Conservation (phyloP, 1,140 invertebrate genomes). For the Tetragnatha versicolor region DNA sequence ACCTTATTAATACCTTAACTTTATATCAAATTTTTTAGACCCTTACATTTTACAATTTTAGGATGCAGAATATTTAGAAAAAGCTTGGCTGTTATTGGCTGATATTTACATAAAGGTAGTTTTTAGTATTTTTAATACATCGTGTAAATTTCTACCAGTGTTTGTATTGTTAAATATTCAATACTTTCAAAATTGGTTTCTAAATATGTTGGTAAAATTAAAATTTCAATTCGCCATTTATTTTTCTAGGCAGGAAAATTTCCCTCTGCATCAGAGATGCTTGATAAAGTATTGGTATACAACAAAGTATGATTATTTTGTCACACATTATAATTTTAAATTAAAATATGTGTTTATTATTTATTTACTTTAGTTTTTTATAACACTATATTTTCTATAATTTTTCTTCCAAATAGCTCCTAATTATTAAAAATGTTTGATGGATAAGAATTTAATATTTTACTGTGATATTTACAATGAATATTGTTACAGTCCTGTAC, state of each 20-base stretch:
- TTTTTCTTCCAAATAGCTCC: neutral
- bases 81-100: constrained; percentile 90
- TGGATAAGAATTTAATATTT: constrained; percentile 10
- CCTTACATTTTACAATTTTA: constrained; percentile 53
- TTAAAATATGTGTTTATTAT: no score
- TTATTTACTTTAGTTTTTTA: neutral
- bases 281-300: constrained; percentile 42
- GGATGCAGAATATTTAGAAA: constrained; percentile 94
- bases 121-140: constrained; percentile 2
- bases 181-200: neutral
- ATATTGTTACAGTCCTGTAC: constrained; percentile 72
- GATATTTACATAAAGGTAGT: constrained; percentile 83
- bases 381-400: neutral
- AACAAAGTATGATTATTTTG: constrained; percentile 27
- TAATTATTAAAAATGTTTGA: neutral
- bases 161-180: neutral
- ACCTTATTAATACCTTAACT: neutral
- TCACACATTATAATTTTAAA: neutral
- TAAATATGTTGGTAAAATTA: neutral
- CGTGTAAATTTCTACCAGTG: neutral
- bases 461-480: no score
- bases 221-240: neutral
- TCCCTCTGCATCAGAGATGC: constrained; percentile 44
- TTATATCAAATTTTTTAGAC: neutral
- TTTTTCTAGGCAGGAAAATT: constrained; percentile 38